Base-by-base conservation (phyloP, 2,113 vertebrate species). In the Bambusicola thoracicus region DNA sequence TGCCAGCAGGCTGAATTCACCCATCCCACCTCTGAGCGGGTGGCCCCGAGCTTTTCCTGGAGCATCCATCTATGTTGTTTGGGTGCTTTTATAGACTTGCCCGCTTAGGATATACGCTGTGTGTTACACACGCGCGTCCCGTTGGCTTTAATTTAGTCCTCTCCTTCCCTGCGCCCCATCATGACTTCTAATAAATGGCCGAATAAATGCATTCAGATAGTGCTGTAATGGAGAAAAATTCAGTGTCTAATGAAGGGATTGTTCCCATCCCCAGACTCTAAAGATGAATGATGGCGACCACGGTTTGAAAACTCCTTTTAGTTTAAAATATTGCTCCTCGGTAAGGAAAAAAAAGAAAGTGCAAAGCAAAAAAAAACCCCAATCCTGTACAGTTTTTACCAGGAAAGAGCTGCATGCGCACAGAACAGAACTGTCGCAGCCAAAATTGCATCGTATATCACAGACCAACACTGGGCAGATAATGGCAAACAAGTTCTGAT, bases 361-460 rank as follows among this genome's bases (percentile, higher is more conserved):
- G 14, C 10, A 48, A 59, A 79, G 34, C 3, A 40, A 29, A 66
- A 72, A 70, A 53, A 32, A 13, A 5, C 22, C 6, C 24, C 58
- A 85, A 18, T 80, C 55, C 53, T 89, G 51, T 81, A 2, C 36
- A 78, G 95, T 94, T 96, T 95, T 91, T 89, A 63, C 63, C 75
- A 79, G 77, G 80, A 75, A 93, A 66, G 61, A 94, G 53, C 77
- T 92, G 76, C 83, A 34, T 78, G 75, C 73, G 78, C 91, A 72
- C 88, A 58, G 65, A 95, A 74, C 82, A 75, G 86, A 93, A 83
- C 59, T 97, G 96, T 94, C 92, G n/a, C 85, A 91, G 88, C 74
- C 82, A 94, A 96, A 97, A 97, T 97, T 97, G 95, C 92, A 96
- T 96, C 96, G 95, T 97, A 90, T 94, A 97, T 97, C 96, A 97